Percentiles rank a stretch among this genome's conserved stretches.
phyloP scores from a whole-genome alignment of 1,140 invertebrate genomes.

The Habropoda laboriosa region DNA sequence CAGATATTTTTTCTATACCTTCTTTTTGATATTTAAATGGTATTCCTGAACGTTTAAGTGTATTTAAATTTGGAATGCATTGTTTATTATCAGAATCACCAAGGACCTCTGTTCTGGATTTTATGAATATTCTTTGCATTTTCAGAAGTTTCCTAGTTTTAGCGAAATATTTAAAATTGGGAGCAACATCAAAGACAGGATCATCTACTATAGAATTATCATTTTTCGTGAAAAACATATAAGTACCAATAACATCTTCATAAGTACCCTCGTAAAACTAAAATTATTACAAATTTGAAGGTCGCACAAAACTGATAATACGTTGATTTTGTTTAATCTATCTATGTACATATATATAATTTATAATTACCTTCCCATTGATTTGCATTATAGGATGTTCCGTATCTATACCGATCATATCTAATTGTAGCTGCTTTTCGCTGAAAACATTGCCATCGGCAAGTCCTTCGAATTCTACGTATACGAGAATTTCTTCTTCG shows the following conservation, averaged over 20 bases:
- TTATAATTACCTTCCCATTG: conserved; percentile 79
- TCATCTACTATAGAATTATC: conserved; percentile 75
- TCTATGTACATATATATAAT: not conserved
- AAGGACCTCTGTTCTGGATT: conserved; percentile 72
- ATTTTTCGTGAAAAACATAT: conserved; percentile 82
- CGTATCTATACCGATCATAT: conserved; percentile 82
- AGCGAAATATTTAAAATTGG: conserved; percentile 78
- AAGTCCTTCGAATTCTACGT: conserved; percentile 78
- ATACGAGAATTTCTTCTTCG: conserved; percentile 77
- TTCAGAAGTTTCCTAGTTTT: conserved; percentile 82
- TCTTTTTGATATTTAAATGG: conserved; percentile 72
- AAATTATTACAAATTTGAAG: conserved; percentile 41
- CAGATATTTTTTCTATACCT: conserved; percentile 54
- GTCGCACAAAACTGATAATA: not conserved
- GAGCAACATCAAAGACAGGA: conserved; percentile 78
- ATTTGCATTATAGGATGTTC: conserved; percentile 83
- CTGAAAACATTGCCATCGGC: conserved; percentile 68
- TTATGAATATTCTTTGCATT: conserved; percentile 82
- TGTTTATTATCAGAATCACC: conserved; percentile 67
- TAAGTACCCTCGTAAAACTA: conserved; percentile 81
- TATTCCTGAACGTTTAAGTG: conserved; percentile 70
- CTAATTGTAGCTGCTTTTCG: conserved; percentile 75
- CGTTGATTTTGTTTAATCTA: not conserved
- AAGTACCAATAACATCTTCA: conserved; percentile 81
- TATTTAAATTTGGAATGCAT: conserved; percentile 71